Evolutionary conservation across 2,113 vertebrate species (phyloP), one percentile per base, ranked within the genome.

Genomic region (Clarias magur): DNA sequence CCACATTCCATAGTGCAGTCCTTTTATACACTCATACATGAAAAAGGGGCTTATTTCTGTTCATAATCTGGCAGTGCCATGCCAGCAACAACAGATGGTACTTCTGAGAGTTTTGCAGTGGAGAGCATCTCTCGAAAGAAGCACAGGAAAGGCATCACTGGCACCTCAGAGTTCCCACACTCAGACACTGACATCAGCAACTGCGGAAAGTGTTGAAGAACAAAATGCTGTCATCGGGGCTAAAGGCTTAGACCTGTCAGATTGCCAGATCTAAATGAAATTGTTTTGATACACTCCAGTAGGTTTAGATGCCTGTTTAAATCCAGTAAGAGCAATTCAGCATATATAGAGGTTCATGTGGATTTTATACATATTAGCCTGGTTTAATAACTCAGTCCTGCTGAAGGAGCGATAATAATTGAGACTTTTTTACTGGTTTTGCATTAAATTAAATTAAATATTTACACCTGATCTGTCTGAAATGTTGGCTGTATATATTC

Each of bases 71-170:
- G 89, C 89, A 89, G 88, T 86, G 88, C 79, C 75, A 87, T 92
- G 90, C 89, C 89, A 93, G 91, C 84, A 90, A 80, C 88, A 90
- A 89, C 93, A 94, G 93, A 93, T 94, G 93, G 92, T 88, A 87
- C 89, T 91, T 89, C 73, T 23, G 68, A 89, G 75, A 88, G 90
- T 56, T 79, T 76, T 76, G 42, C 42, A 89, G 91, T 57, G 48
- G 72, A 82, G 34, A 88, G 90, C 84, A 91, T 90, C 82, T 91
- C 89, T 73, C 34, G 38, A 78, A 86, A 78, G 81, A 80, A 88
- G 82, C 83, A 86, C 80, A 78, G 84, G 75, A 86, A 86, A 82
- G 85, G 85, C 85, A 80, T 75, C 87, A 86, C 88, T 89, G 83
- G 89, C 75, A 83, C 70, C 60, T 80, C 27, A 38, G 17, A 75